Percentiles rank a stretch among this genome's conserved stretches.
These are phyloP conservation scores for Bursaphelenchus mucronatus DNA, from an alignment of 1,140 invertebrate species.

Conservation along the genomic window DNA sequence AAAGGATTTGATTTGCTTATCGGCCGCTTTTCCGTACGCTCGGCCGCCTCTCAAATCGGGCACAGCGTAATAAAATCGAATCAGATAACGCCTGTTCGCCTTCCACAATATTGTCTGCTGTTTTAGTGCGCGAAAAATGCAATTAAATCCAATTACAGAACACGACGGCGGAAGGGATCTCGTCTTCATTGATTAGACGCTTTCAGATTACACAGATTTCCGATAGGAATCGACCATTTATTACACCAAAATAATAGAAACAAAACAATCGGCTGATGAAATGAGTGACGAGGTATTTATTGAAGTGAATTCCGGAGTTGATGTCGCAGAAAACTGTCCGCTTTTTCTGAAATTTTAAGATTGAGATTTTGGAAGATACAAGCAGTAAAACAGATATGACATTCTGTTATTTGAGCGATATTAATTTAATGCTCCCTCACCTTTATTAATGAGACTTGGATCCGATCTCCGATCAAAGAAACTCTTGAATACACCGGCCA, in stretches of 20 bases:
- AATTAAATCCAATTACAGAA: constrained; percentile 3
- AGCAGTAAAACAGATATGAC: too few species aligned
- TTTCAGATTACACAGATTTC: not conserved
- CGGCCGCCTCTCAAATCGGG: too few species aligned
- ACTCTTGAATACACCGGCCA: not conserved
- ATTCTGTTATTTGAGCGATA: not conserved
- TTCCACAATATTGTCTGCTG: too few species aligned
- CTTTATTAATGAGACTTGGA: not conserved
- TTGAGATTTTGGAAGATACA: not conserved
- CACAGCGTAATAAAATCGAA: too few species aligned
- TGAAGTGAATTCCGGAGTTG: constrained; percentile 6
- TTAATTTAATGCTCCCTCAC: not conserved
- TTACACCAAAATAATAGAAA: not conserved
- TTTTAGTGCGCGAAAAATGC: not conserved
- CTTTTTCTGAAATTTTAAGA: constrained; percentile 11
- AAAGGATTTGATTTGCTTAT: too few species aligned
- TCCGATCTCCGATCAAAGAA: not conserved
- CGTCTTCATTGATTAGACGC: not conserved
- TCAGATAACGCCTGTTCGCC: too few species aligned
- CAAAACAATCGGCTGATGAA: not conserved
- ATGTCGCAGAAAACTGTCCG: constrained; percentile 9
- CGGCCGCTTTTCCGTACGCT: too few species aligned
- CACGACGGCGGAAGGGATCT: not conserved
- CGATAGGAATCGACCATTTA: not conserved
- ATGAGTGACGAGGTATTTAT: not conserved